Evolutionary conservation across 2,113 vertebrate species (phyloP), one percentile per base, ranked within the genome.

Genomic region (Mastomys natalensis): DNA sequence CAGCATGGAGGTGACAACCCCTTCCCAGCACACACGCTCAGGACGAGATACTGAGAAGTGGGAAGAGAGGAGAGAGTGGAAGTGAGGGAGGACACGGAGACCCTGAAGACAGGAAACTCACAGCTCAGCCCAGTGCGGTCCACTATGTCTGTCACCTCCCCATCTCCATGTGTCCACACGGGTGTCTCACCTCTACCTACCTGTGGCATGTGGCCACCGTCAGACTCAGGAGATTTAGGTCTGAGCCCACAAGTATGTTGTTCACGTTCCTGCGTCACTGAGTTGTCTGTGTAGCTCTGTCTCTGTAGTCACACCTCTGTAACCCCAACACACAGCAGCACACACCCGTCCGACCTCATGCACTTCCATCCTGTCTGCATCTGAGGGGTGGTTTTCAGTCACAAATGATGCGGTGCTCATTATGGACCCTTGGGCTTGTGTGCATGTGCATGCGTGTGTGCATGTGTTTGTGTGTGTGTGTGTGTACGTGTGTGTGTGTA

Each of bases 401-500:
- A 40, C 0, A 24, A 19, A 66, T 24, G 73, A 55, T 24, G 72
- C 0, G 17, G 45, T 24, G 3, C 15, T 85, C 9, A 34, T 76
- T 51, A 51, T 37, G 19, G 5, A 51, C 31, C 9, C 2, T 3
- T 4, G 40, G 90, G 51, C 17, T 68, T 34, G 3, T 22, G 66
- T 34, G 66, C 7, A 7, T 62, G 66, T 60, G 17, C 55, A 58
- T 24, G 13, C 21, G 22, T 60, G 58, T 60, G 21, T 24, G 21
- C 22, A 9, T 73, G 72, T 2, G 37, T 24, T 15, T 26, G 11
- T 45, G 40, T 5, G 21, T 45, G 73, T 2, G 5, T 45, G 17
- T 26, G 4, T 5, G 9, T 3, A 48, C 2, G n/a, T 3, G 3
- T 9, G 19, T 6, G 8, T 9, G 8, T 24, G 17, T 21, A 8